These are phyloP conservation scores for Heliornis fulica DNA, from an alignment of 2,113 vertebrate species.

Conservation along the genomic window DNA sequence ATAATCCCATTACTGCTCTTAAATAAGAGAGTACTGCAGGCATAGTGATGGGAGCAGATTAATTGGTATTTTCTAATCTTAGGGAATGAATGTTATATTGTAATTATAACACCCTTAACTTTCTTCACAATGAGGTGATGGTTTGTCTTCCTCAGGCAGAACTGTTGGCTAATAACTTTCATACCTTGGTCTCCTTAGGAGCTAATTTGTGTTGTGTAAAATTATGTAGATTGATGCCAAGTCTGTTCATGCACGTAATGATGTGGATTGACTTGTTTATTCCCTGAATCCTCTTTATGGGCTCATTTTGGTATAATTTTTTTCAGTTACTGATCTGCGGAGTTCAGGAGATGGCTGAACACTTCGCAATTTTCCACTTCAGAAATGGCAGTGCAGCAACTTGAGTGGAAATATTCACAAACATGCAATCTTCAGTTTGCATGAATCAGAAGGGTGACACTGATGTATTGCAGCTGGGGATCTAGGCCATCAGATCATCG, in stretches of 20 bases:
- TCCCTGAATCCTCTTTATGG: not conserved
- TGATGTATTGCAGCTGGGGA: not conserved
- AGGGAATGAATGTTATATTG: not conserved
- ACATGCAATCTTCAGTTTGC: not conserved
- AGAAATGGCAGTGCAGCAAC: not conserved
- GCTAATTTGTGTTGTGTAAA: not conserved
- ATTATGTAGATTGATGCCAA: not conserved
- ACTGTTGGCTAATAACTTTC: not conserved
- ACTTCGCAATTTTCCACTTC: not conserved
- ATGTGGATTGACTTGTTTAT: not conserved
- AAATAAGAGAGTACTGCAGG: not conserved
- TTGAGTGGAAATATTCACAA: not conserved
- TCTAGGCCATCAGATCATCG: not conserved
- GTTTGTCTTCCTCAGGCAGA: not conserved
- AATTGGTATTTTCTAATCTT: not conserved
- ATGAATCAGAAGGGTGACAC: not conserved
- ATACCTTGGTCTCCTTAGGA: not conserved
- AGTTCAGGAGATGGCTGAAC: not conserved
- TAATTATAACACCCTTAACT: not conserved
- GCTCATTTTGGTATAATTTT: not conserved
- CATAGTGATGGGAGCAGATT: rapidly evolving
- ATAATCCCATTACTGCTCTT: not conserved
- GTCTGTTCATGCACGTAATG: not conserved
- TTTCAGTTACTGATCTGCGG: not conserved
- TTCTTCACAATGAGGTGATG: not conserved